These are phyloP conservation scores for Torymus texanus DNA, from an alignment of 2,888 invertebrate genomes.

Conservation along the genomic window DNA sequence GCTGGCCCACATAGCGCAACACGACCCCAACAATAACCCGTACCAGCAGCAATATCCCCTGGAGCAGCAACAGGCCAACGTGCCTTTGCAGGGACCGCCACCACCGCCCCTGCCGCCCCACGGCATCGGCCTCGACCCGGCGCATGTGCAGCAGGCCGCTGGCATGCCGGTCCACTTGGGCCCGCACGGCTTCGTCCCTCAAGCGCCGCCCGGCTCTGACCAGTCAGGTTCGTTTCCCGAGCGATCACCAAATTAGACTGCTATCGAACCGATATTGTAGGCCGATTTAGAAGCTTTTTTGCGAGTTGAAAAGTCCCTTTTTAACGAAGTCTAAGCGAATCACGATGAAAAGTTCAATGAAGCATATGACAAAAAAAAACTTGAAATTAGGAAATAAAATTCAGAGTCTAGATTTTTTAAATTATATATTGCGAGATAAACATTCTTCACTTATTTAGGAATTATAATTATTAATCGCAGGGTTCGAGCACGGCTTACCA, in stretches of 20 bases:
- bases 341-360: too few relatives aligned
- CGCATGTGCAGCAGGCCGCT: constrained; percentile 42
- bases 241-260: too few relatives aligned
- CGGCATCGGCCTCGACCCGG: constrained; percentile 66
- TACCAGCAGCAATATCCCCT: constrained; percentile 69
- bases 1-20: constrained; percentile 72
- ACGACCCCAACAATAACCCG: constrained; percentile 69
- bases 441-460: not conserved
- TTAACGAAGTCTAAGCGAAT: too few relatives aligned
- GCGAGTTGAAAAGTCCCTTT: too few relatives aligned
- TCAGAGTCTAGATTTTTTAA: too few relatives aligned
- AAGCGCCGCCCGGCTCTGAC: constrained; percentile 64
- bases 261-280: too few relatives aligned
- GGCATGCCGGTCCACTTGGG: constrained; percentile 66
- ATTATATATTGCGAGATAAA: too few relatives aligned
- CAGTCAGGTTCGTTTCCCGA: constrained; percentile 72
- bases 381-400: too few relatives aligned
- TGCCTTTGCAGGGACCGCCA: constrained; percentile 59
- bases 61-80: constrained; percentile 63
- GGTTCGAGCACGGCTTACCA: constrained; percentile 67
- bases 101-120: constrained; percentile 62
- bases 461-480: constrained; percentile 58
- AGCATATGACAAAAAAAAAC: too few relatives aligned
- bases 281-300: too few relatives aligned
- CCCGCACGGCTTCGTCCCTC: constrained; percentile 69